Base-by-base conservation (phyloP, 2,113 vertebrate genomes). In the Lagopus muta region DNA sequence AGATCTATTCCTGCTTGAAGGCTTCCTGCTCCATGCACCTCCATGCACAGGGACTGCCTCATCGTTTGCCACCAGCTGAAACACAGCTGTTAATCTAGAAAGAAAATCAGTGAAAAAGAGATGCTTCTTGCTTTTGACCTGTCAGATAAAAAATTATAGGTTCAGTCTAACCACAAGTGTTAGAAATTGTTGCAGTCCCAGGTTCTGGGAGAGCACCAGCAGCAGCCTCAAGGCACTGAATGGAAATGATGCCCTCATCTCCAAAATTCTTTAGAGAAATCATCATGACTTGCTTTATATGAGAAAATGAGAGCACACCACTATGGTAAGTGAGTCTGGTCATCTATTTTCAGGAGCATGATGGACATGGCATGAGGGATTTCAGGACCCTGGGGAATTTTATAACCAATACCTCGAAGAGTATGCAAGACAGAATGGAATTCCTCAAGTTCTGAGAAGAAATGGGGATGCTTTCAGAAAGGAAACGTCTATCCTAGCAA, bases 301-400 rank as follows among this genome's bases (percentile, higher is more conserved):
- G 12, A 72, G 28, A 45, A 86, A 82, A 66, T 15, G 32, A 61
- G 32, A n/a, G 10, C 43, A 64, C 13, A 4, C 6, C 34, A 14
- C 38, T 54, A n/a, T 0, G 1, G 2, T 7, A 34, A 32, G 28
- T 16, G 36, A 38, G 5, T 5, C 24, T 22, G 22, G 58, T 47
- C 25, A 13, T 24, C 38, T 70, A 25, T 19, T 27, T 40, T 21
- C 64, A 54, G 34, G 32, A 47, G 10, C 4, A 32, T 15, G 61
- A 13, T n/a, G 36, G 57, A 4, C 45, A 32, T 32, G 13, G 45
- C 15, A 6, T 5, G 32, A 52, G 21, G 27, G 40, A 45, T 28
- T 69, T 28, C 25, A 45, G 66, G 20, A 52, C 3, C 11, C 11
- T 54, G 25, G 19, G 34, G 42, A 65, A 17, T 45, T 61, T n/a